These are phyloP conservation scores for Phyllotreta striolata DNA, from an alignment of 2,888 invertebrate species.

Conservation along the genomic window DNA sequence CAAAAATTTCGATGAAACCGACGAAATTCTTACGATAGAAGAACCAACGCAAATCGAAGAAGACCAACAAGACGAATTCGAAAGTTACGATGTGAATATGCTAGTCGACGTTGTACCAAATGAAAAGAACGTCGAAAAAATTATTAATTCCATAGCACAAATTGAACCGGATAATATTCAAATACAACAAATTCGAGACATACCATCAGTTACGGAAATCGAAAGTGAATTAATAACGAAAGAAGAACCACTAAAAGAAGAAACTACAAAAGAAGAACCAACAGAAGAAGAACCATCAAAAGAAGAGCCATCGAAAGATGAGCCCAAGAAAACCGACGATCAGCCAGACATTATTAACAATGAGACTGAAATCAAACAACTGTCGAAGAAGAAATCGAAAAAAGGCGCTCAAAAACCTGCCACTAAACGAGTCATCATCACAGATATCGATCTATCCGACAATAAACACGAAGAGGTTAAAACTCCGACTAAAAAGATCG, in stretches of 20 bases:
- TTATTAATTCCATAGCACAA: conserved; percentile 42
- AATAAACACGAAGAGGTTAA: conserved; percentile 35
- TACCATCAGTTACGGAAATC: conserved; percentile 47
- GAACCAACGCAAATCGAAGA: conserved; percentile 29
- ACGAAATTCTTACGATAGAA: conserved; percentile 22
- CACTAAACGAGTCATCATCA: conserved; percentile 54
- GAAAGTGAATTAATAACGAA: conserved; percentile 47
- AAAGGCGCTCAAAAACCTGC: conserved; percentile 47
- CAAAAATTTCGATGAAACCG: conserved; percentile 49
- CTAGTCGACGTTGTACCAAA: conserved; percentile 51
- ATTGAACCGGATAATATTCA: conserved; percentile 29
- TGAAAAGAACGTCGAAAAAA: conserved; percentile 39
- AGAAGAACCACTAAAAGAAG: conserved; percentile 32
- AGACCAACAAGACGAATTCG: conserved; percentile 46
- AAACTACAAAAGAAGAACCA: conserved; percentile 29
- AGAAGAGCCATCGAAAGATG: conserved; percentile 17
- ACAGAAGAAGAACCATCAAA: conserved; percentile 19
- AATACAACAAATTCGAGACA: conserved; percentile 21
- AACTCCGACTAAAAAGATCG: conserved; percentile 36
- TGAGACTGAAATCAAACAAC: conserved; percentile 26
- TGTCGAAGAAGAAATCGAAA: conserved; percentile 47
- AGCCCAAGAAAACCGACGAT: background rate
- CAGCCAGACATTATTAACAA: conserved; percentile 22
- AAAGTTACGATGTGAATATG: conserved; percentile 52
- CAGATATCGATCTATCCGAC: conserved; percentile 51